These are phyloP conservation scores for Xyrichtys novacula DNA, from an alignment of 2,797 vertebrate species.

Conservation along the genomic window DNA sequence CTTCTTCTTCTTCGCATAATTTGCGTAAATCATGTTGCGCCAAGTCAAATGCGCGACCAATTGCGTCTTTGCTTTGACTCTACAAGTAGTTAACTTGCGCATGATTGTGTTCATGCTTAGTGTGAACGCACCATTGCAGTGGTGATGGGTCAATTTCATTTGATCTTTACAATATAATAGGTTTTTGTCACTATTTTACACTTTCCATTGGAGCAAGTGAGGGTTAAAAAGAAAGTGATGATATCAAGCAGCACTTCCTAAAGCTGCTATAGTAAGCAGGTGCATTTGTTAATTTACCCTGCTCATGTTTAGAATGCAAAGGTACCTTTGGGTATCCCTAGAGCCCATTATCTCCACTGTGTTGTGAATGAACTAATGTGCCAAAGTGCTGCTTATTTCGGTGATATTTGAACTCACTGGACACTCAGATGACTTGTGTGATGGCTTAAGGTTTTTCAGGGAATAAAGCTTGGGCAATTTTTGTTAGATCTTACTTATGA, in stretches of 20 bases:
- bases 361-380: slow-evolving; percentile 90
- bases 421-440: slow-evolving; percentile 79
- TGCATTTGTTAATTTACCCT: slow-evolving; percentile 88
- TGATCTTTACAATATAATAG: slow-evolving; percentile 38
- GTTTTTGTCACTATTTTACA: slow-evolving; percentile 64
- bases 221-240: slow-evolving; percentile 64
- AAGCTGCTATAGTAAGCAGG: slow-evolving; percentile 73
- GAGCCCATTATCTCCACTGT: slow-evolving; percentile 90
- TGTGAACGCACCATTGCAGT: no score
- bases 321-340: slow-evolving; percentile 82
- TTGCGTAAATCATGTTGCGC: no score
- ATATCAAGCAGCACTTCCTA: slow-evolving; percentile 80
- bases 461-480: slow-evolving; percentile 64
- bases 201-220: slow-evolving; percentile 54
- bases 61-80: no score
- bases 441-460: slow-evolving; percentile 74
- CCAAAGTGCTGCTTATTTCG: slow-evolving; percentile 87
- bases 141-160: slow-evolving; percentile 64
- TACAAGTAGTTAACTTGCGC: no score
- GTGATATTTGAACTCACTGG: slow-evolving; percentile 87
- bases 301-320: slow-evolving; percentile 84
- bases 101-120: no score
- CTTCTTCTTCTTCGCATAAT: no score
- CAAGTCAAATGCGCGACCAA: no score
- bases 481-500: slow-evolving; percentile 65